Evolutionary conservation across 2,888 invertebrate genomes (phyloP).

Genomic region (Drosophila mettleri): DNA sequence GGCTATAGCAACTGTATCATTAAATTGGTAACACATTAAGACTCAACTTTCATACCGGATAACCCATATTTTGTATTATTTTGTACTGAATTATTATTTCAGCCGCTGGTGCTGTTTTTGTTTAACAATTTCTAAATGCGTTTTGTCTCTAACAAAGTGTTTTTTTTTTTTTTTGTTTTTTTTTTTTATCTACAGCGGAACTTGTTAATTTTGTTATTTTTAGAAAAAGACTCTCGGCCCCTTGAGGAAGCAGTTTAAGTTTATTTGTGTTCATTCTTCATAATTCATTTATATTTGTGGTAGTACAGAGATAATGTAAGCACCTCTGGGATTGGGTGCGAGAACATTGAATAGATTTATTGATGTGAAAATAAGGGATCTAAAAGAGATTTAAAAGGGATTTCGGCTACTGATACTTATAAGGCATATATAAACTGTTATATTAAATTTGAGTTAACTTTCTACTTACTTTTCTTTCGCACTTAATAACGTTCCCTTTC

Average conservation of each 20-base stretch:
- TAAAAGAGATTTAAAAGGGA: no score
- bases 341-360: background rate
- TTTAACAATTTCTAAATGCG: constrained; percentile 17
- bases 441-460: background rate
- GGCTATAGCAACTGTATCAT: constrained; percentile 36
- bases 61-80: constrained; percentile 42
- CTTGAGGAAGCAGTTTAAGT: background rate
- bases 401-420: no score
- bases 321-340: background rate
- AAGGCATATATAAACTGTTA: background rate
- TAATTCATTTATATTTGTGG: background rate
- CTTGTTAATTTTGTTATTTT: constrained; percentile 6
- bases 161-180: background rate
- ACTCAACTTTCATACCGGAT: constrained; percentile 51
- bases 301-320: background rate
- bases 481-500: no score
- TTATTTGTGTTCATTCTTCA: background rate
- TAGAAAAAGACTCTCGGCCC: no score
- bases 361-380: background rate
- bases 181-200: constrained; percentile 11
- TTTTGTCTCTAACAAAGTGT: background rate
- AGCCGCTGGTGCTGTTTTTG: constrained; percentile 17
- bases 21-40: constrained; percentile 45
- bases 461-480: background rate
- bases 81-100: constrained; percentile 42